Evolutionary conservation across 2,888 invertebrate species (phyloP), one percentile per base, ranked within the genome.

Genomic region (Acronicta aceris): DNA sequence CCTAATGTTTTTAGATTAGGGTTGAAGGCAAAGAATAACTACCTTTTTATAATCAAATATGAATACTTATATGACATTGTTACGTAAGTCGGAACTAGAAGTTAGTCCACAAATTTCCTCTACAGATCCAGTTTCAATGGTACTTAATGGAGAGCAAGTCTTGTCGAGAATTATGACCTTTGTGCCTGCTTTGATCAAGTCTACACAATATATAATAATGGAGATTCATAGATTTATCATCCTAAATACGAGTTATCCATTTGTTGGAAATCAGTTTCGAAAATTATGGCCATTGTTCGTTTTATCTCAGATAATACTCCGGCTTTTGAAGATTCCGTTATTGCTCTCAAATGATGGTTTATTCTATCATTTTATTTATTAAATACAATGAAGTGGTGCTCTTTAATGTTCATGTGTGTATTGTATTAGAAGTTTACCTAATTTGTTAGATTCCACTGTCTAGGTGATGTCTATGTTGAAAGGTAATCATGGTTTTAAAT

Each of bases 401-500:
- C 72, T 84, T 82, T 68, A 38, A 58, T 16, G 10, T 38, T 38
- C 30, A 33, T 64, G 40, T 74, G 48, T 66, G 13, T 59, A 70
- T 58, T 60, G 61, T 72, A 74, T 69, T 78, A 76, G 79, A 56
- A 78, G 64, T 65, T 62, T 76, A 72, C 71, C 65, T 62, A 78
- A 76, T 81, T 76, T 83, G 72, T 74, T 84, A 85, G 84, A 84
- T 83, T 79, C 71, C 68, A 69, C 79, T 78, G 73, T 83, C 82
- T 88, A 87, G 79, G 82, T 83, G 86, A 86, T 82, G 81, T 81
- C 84, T 78, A 64, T 83, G 60, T 75, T 56, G 42, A 71, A 85
- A 89, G 89, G 89, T 88, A 89, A 90, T 59, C 67, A 62, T 64
- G 57, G 46, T 61, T 63, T 21, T 49, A 75, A 80, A 71, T 78